phyloP scores from a whole-genome alignment of 2,888 invertebrate species.

The Tortrix viridana region DNA sequence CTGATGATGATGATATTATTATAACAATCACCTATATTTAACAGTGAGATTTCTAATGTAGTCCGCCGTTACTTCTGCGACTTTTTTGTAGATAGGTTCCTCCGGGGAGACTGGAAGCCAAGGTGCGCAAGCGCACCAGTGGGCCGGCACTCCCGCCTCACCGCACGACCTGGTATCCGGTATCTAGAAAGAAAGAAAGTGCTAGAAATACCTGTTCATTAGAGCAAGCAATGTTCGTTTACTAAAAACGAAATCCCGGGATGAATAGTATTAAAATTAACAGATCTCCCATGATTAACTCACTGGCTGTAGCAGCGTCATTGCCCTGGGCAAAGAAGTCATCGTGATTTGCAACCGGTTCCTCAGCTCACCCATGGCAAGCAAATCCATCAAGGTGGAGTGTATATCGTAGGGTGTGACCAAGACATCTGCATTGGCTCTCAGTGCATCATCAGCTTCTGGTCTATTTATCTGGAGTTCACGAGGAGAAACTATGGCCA shows the following conservation, averaged over 20 bases:
- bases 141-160: slow-evolving; percentile 4
- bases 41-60: not conserved
- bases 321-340: not conserved
- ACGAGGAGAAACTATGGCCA: slow-evolving; percentile 89
- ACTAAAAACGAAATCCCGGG: no score
- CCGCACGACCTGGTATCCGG: slow-evolving; percentile 1
- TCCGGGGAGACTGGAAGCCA: not conserved
- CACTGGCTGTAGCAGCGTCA: slow-evolving; percentile 3
- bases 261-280: no score
- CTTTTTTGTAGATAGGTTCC: not conserved
- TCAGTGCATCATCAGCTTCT: slow-evolving; percentile 84
- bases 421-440: slow-evolving; percentile 86
- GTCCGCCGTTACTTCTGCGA: not conserved
- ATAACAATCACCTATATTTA: not conserved
- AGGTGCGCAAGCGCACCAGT: slow-evolving; percentile 10
- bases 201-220: no score
- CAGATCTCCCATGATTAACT: not conserved
- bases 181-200: not conserved
- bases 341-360: not conserved
- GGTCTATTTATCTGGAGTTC: slow-evolving; percentile 86
- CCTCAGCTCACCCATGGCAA: not conserved
- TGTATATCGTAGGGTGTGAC: slow-evolving; percentile 93
- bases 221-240: no score
- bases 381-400: slow-evolving; percentile 52
- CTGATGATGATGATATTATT: no score